Evolutionary conservation across 2,888 invertebrate genomes (phyloP), one percentile per base, ranked within the genome.

Genomic region (Sepioteuthis lessoniana): DNA sequence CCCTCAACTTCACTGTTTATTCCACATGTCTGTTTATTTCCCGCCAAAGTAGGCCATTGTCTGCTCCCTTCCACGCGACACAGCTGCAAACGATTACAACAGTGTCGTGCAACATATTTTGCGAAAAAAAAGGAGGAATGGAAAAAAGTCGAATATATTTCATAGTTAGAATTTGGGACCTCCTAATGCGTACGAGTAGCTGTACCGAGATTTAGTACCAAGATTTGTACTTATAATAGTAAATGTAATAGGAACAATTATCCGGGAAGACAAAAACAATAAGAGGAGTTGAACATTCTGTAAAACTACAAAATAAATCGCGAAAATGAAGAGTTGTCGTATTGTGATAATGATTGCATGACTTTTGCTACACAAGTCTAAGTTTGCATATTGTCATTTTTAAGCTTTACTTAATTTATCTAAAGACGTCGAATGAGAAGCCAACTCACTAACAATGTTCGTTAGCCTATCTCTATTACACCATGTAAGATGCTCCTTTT

Each of bases 71-170:
- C 55, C 55, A 55, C 55, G 55, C 55, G n/a, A 76, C 76, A 76
- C 76, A 76, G 76, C 76, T 76, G 76, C n/a, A 76, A 76, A 76
- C 76, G 76, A 76, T 76, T n/a, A 76, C n/a, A 10, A 76, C 76
- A n/a, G 8, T 31, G 76, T 76, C n/a, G n/a, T n/a, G n/a, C n/a
- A 55, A 55, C 55, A 55, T 55, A 55, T 55, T 55, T 55, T 2
- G 55, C 55, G 7, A 55, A 55, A 21, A 55, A 55, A 55, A 21
- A 7, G 55, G 25, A 8, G 76, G 76, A n/a, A 76, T 76, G 76
- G 76, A 8, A 13, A 7, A 3, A n/a, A 2, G 10, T 8, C n/a
- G 76, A 76, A 76, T 60, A 31, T 60, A 60, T 60, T n/a, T 76
- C 76, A n/a, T n/a, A 5, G 76, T 76, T 76, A n/a, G 76, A 76